Percentiles rank a stretch among this genome's conserved stretches.
phyloP scores from a whole-genome alignment of 37 sponge, comb jelly and placozoan species.

The Lycopodina hypogea region DNA sequence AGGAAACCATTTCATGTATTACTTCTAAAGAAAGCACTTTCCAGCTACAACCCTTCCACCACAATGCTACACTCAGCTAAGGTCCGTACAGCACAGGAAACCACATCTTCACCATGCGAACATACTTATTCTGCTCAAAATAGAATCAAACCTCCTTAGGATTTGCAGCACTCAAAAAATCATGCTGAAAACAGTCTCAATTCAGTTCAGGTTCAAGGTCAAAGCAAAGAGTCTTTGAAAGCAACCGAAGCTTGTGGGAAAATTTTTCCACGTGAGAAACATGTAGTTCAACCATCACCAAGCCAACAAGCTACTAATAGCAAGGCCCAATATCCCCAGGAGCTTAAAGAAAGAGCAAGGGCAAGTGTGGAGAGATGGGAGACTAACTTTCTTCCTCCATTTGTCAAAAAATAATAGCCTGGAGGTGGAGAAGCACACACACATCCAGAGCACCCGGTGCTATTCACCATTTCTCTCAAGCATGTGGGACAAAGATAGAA shows the following conservation, averaged over 20 bases:
- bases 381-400: slow-evolving; percentile 46
- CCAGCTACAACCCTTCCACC: slow-evolving; percentile 9
- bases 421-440: slow-evolving; percentile 44
- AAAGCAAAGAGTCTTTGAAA: neutral
- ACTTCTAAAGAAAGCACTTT: slow-evolving; percentile 59
- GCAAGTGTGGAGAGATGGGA: no score
- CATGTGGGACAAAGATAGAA: slow-evolving; percentile 57
- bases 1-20: slow-evolving; percentile 75
- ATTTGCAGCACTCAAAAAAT: neutral
- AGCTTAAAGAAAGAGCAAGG: no score
- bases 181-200: no score
- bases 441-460: slow-evolving; percentile 40
- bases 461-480: slow-evolving; percentile 41
- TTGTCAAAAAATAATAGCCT: slow-evolving; percentile 33
- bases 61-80: no score
- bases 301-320: no score
- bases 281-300: no score
- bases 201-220: no score
- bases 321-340: no score
- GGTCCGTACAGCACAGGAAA: no score
- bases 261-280: no score
- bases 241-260: neutral
- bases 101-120: neutral
- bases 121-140: neutral
- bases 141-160: neutral